Evolutionary conservation across 1,140 invertebrate species (phyloP).

Genomic region (Aradophagus sp.): DNA sequence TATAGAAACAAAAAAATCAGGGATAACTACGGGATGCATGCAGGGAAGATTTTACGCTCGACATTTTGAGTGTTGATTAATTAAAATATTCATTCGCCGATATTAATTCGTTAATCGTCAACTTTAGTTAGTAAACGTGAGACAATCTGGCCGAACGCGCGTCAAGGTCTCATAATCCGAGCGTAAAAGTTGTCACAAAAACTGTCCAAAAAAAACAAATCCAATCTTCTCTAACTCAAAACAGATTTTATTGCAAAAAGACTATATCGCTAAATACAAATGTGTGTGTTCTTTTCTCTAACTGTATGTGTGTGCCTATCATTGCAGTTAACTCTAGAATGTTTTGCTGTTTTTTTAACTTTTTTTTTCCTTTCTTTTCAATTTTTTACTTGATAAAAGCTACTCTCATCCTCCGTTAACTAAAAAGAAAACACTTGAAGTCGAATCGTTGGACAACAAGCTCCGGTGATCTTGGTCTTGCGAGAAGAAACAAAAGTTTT

Average conservation of each 20-base stretch:
- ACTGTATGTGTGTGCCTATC: conserved; percentile 32
- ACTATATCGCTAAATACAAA: conserved; percentile 73
- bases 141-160: neutral
- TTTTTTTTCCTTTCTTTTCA: no score
- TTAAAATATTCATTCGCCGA: conserved; percentile 2
- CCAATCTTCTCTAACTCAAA: conserved; percentile 73
- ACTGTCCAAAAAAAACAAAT: conserved; percentile 73
- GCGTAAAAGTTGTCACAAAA: conserved; percentile 68
- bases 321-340: conserved; percentile 23
- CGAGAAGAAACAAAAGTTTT: no score
- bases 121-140: no score
- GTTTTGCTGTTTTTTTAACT: no score
- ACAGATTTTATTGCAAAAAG: conserved; percentile 75
- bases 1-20: conserved; percentile 64
- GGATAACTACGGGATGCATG: conserved; percentile 69
- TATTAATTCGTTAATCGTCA: no score
- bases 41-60: conserved; percentile 71
- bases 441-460: no score
- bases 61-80: conserved; percentile 55
- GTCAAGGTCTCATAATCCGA: conserved; percentile 54
- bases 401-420: no score
- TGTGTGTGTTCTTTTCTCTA: conserved; percentile 62
- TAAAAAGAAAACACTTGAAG: no score
- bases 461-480: no score
- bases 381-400: no score